A percentile compares a stretch with the other conserved stretches of the same genome.
Conservation (phyloP, 2,888 invertebrate species). For the Melolontha melolontha region DNA sequence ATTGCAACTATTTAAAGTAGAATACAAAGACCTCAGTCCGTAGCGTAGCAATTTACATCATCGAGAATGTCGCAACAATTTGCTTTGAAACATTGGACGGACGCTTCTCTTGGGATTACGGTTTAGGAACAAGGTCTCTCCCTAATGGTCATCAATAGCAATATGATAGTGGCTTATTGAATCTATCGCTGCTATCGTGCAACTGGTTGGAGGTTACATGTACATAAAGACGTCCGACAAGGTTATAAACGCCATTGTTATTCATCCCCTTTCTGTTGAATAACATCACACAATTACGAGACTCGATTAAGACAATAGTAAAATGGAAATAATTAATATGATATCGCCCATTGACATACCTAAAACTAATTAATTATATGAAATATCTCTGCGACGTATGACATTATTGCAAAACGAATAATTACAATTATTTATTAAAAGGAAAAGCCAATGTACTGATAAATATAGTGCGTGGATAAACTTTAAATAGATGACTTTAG, state of each 20-base stretch:
- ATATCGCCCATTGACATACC: background rate
- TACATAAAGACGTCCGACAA: conserved; percentile 34
- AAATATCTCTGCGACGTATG: too few species aligned
- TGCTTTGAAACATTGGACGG: conserved; percentile 35
- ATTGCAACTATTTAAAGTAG: background rate
- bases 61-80: conserved; percentile 22
- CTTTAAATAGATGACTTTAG: too few species aligned
- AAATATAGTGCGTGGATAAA: too few species aligned
- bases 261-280: conserved; percentile 24
- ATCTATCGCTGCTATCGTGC: conserved; percentile 23
- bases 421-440: too few species aligned
- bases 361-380: too few species aligned
- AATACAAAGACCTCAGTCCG: conserved; percentile 11
- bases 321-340: conserved; percentile 29
- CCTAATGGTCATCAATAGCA: conserved; percentile 37
- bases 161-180: conserved; percentile 36
- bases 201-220: conserved; percentile 27
- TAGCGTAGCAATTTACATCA: conserved; percentile 17
- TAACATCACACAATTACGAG: conserved; percentile 7
- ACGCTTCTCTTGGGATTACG: conserved; percentile 30
- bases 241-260: conserved; percentile 37
- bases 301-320: conserved; percentile 21
- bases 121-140: conserved; percentile 30
- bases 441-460: too few species aligned
- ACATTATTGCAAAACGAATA: too few species aligned